These are phyloP conservation scores for Aphidius colemani DNA, from an alignment of 2,888 invertebrate species.

Conservation along the genomic window DNA sequence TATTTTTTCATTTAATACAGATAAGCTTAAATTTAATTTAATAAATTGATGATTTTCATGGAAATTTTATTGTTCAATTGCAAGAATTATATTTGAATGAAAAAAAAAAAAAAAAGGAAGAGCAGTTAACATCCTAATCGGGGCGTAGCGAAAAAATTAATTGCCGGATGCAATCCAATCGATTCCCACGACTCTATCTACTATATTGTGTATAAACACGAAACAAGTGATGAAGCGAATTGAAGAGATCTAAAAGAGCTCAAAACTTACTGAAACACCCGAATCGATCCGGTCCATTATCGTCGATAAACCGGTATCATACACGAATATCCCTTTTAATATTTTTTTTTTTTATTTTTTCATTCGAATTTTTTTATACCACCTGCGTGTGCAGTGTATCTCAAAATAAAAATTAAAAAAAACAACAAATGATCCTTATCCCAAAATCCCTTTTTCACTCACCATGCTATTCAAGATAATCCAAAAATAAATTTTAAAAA, in stretches of 20 bases:
- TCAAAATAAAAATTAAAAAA: too few relatives aligned
- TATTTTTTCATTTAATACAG: too few relatives aligned
- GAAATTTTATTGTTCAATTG: not conserved
- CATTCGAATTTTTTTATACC: not conserved
- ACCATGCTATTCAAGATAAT: too few relatives aligned
- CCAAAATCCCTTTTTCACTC: too few relatives aligned
- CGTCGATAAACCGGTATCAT: slow-evolving; percentile 22
- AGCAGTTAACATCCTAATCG: slow-evolving; percentile 25
- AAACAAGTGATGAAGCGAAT: slow-evolving; percentile 5
- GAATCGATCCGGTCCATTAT: slow-evolving; percentile 34
- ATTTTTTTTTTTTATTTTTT: not conserved
- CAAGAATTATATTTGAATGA: not conserved
- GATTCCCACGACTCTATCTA: slow-evolving; percentile 50
- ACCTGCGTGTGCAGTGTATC: too few relatives aligned
- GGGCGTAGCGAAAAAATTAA: slow-evolving; percentile 50
- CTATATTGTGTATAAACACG: slow-evolving; percentile 16
- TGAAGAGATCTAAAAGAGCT: slow-evolving; percentile 15
- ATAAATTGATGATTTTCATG: not conserved
- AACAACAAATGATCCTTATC: too few relatives aligned
- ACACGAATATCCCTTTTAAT: not conserved
- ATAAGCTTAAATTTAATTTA: too few relatives aligned
- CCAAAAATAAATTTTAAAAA: too few relatives aligned
- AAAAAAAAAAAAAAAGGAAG: slow-evolving; percentile 19
- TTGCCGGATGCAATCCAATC: slow-evolving; percentile 57
- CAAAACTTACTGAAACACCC: slow-evolving; percentile 19